These are phyloP conservation scores for Thamnophis sirtalis DNA, from an alignment of 2,113 vertebrate species.

Conservation along the genomic window DNA sequence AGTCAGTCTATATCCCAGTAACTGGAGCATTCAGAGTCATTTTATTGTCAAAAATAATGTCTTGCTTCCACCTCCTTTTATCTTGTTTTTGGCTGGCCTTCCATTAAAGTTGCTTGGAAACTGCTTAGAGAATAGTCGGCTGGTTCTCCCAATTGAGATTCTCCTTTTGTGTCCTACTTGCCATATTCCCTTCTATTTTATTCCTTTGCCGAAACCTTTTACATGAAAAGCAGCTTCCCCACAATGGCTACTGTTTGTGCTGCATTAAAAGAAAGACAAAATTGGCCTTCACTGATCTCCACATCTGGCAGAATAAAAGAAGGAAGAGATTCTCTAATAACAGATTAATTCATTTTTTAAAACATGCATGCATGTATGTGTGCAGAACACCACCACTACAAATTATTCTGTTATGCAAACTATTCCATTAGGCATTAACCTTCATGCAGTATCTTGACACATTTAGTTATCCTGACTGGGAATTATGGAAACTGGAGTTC, in stretches of 20 bases:
- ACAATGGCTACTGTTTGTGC: conserved; percentile 67
- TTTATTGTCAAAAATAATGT: conserved; percentile 77
- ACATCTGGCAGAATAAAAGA: conserved; percentile 23
- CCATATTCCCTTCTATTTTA: conserved; percentile 57
- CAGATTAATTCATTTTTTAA: conserved; percentile 38
- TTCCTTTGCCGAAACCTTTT: conserved; percentile 62
- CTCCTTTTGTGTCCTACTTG: conserved; percentile 75
- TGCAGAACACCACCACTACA: conserved; percentile 22
- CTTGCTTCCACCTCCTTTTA: conserved; percentile 71
- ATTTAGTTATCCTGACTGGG: neutral
- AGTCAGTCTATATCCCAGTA: conserved; percentile 63
- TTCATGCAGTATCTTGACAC: neutral
- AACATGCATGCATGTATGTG: neutral
- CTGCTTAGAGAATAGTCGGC: conserved; percentile 78
- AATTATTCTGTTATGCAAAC: conserved; percentile 2
- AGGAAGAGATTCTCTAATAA: conserved; percentile 47
- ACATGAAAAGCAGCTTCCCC: conserved; percentile 59
- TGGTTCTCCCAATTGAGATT: conserved; percentile 70
- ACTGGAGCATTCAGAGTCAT: conserved; percentile 68
- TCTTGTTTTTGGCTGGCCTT: conserved; percentile 85
- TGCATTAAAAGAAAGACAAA: conserved; percentile 59
- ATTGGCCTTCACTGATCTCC: conserved; percentile 16
- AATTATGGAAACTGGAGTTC: neutral
- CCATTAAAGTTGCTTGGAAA: conserved; percentile 98
- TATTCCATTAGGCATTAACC: neutral